These are phyloP conservation scores for Nomada lathburiana DNA, from an alignment of 2,888 invertebrate genomes.

Conservation along the genomic window DNA sequence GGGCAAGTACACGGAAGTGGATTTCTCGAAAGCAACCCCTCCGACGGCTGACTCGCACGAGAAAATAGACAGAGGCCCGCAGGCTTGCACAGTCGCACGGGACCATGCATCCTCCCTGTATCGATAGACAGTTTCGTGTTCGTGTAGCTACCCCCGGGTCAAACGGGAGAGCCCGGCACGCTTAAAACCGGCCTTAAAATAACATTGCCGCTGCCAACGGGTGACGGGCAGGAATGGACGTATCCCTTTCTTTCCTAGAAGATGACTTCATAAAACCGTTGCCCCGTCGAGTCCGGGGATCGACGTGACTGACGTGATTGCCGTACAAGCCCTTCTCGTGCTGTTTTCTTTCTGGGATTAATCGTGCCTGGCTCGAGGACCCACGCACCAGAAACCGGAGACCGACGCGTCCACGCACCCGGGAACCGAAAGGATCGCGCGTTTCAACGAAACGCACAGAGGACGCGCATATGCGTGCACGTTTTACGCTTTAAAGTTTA, in stretches of 20 bases:
- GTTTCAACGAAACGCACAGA: not conserved
- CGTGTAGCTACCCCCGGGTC: conserved; percentile 71
- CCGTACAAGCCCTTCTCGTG: conserved; percentile 44
- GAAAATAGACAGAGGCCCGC: conserved; percentile 64
- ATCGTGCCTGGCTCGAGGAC: conserved; percentile 60
- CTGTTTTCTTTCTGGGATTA: conserved; percentile 65
- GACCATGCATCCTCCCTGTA: conserved; percentile 60
- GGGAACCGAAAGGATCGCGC: not conserved
- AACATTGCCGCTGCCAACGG: conserved; percentile 74
- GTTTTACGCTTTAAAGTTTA: not conserved
- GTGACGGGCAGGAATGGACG: conserved; percentile 72
- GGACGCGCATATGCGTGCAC: not conserved
- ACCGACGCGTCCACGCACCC: not conserved
- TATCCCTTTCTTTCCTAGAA: conserved; percentile 80
- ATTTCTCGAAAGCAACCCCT: conserved; percentile 37
- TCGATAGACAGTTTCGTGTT: conserved; percentile 67
- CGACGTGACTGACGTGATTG: conserved; percentile 73
- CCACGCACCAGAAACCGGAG: not conserved
- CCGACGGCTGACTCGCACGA: conserved; percentile 73
- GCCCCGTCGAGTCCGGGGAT: conserved; percentile 66
- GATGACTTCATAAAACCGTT: conserved; percentile 82
- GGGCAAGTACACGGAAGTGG: not conserved
- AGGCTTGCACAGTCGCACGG: conserved; percentile 16
- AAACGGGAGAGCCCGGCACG: conserved; percentile 57
- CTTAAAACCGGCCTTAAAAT: conserved; percentile 78